Evolutionary conservation across 2,888 invertebrate species (phyloP), one percentile per base, ranked within the genome.

Genomic region (Euspilapteryx auroguttella): DNA sequence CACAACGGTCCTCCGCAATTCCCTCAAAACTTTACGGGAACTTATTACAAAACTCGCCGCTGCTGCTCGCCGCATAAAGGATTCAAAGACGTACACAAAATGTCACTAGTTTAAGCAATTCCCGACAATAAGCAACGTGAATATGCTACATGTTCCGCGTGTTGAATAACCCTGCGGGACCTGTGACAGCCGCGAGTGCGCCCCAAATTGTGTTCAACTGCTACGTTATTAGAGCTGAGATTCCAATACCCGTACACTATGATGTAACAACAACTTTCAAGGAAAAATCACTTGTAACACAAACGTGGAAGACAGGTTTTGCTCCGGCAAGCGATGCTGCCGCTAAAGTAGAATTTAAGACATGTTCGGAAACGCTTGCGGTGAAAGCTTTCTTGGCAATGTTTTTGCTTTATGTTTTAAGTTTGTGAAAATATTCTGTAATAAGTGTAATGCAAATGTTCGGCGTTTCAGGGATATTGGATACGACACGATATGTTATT

Each of bases 381-480:
- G 57, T 55, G 62, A 63, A 63, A 64, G 65, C 61, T 62, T 63
- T 61, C 64, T 63, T 63, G 62, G 62, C 58, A 55, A 44, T 52
- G 53, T 53, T 58, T 57, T 47, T 50, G 55, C 52, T 55, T 49
- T 50, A 49, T 43, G 47, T 54, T 61, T 58, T 62, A 58, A 58
- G 64, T 66, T 62, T 55, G 58, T n/a, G n/a, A n/a, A n/a, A n/a
- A n/a, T n/a, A n/a, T n/a, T n/a, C n/a, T n/a, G n/a, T n/a, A n/a
- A n/a, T n/a, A n/a, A n/a, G n/a, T n/a, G n/a, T n/a, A n/a, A n/a
- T n/a, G n/a, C n/a, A n/a, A n/a, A n/a, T n/a, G n/a, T n/a, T n/a
- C n/a, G n/a, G n/a, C n/a, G n/a, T n/a, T n/a, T n/a, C n/a, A n/a
- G n/a, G n/a, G n/a, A n/a, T n/a, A n/a, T n/a, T n/a, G n/a, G n/a